Base-by-base conservation (phyloP, 2,113 vertebrate species). In the Piprites chloris region DNA sequence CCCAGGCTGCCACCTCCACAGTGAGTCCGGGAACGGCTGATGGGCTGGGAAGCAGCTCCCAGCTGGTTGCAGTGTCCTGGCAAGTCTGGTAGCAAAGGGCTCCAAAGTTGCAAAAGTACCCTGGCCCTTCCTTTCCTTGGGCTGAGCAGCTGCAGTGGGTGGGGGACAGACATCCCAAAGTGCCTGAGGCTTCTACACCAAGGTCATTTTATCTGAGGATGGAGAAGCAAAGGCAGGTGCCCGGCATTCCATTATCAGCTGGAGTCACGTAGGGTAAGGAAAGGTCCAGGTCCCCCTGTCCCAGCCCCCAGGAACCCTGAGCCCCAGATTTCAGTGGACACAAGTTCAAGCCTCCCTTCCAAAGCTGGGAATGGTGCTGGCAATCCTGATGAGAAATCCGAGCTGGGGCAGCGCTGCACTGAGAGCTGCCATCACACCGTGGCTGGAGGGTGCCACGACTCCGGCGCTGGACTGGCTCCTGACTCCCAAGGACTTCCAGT, bases 171-270 rank as follows among this genome's bases (percentile, higher is more conserved):
- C 28, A 37, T 11, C 56, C 39, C 63, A 19, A 44, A 67, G n/a
- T 1, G 5, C 13, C 28, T 12, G 58, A 13, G 27, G 50, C 20
- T 66, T 47, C 56, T 13, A 9, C 5, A 1, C 10, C 6, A 2
- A 17, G 32, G 11, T 5, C 52, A 14, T 28, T 6, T 2, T 8
- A 13, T 10, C 28, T 5, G 47, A 28, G 63, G 19, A n/a, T 3
- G 20, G 22, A 30, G 49, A 32, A 68, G 53, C 50, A n/a, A 62
- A 13, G 46, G 59, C 49, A n/a, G 4, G 1, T 21, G n/a, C 42
- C 42, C 0, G 5, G 47, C 52, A 53, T 62, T 30, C 26, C 0
- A 0, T 9, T 17, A 30, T 46, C 46, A 12, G 19, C 46, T 22
- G 46, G 28, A 14, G n/a, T 20, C 58, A 80, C 0, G 0, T 12